Base-by-base conservation (phyloP, 2,797 vertebrate genomes). In the Diplodus puntazzo region DNA sequence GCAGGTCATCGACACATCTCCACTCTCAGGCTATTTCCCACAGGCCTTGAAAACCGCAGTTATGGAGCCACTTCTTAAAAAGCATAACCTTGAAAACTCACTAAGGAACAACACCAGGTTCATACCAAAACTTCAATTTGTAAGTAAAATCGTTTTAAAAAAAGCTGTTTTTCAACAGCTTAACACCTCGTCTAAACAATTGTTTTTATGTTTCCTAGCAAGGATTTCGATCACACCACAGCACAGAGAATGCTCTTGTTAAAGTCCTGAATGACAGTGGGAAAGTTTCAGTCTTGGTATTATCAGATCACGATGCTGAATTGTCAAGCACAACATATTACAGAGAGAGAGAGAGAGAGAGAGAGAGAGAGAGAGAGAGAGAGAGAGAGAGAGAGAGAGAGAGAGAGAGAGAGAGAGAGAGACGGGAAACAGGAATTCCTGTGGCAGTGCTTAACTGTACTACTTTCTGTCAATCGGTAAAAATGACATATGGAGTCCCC, bases 171-270 rank as follows among this genome's bases (percentile, higher is more conserved):
- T 55, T 55, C 25, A 55, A 27, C 54, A 25, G 23, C 5, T 25
- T 58, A 9, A 23, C 13, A 46, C 23, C 43, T 16, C 3, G n/a
- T 30, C 18, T 13, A 46, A 63, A 25, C 21, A 64, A 13, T n/a
- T 34, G 12, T 50, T 65, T 50, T 65, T 21, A 63, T 63, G 46
- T 65, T 65, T 52, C n/a, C 20, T 27, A 18, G 23, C n/a, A 7
- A 50, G 11, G 27, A 34, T 50, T 52, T 65, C 1, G 6, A 50
- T 5, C 17, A 27, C 46, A 16, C 11, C 27, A 34, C 46, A 34
- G 23, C 25, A 64, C 2, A 1, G 3, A 49, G 17, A n/a, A 5
- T 27, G 25, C 43, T 18, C 23, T 30, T 64, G 43, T 48, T 48
- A 48, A 63, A 17, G 23, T 30, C 5, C 48, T 48, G 16, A 27